These are phyloP conservation scores for Akabosia matsudoensis DNA, from an alignment of 1,140 invertebrate genomes.

Conservation along the genomic window DNA sequence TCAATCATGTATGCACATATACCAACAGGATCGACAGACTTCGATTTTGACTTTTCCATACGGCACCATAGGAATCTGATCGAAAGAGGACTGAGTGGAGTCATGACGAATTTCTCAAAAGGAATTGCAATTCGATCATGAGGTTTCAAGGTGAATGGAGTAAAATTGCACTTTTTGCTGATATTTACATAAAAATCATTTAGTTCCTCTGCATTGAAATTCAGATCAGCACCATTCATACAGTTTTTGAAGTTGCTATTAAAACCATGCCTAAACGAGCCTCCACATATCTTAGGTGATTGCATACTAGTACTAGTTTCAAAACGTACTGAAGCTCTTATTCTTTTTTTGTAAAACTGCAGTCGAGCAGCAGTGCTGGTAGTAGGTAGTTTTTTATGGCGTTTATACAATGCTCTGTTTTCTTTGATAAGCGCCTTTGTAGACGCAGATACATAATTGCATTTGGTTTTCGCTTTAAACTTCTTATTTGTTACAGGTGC, in stretches of 20 bases:
- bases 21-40: background rate
- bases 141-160: background rate
- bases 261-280: background rate
- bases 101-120: no score
- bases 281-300: background rate
- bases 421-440: background rate
- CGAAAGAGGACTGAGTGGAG: no score
- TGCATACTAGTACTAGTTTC: background rate
- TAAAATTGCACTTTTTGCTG: background rate
- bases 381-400: background rate
- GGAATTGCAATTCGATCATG: background rate
- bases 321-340: background rate
- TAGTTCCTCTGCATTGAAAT: background rate
- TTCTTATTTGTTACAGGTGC: background rate
- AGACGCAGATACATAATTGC: background rate
- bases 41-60: background rate
- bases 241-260: background rate
- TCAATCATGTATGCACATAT: background rate
- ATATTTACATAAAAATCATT: conserved; percentile 13
- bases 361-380: background rate
- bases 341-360: background rate
- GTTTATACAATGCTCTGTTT: background rate
- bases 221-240: background rate
- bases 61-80: background rate
- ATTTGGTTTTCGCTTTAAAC: background rate